Base-by-base conservation (phyloP, 1,140 invertebrate genomes). In the Hycleus phaleratus region DNA sequence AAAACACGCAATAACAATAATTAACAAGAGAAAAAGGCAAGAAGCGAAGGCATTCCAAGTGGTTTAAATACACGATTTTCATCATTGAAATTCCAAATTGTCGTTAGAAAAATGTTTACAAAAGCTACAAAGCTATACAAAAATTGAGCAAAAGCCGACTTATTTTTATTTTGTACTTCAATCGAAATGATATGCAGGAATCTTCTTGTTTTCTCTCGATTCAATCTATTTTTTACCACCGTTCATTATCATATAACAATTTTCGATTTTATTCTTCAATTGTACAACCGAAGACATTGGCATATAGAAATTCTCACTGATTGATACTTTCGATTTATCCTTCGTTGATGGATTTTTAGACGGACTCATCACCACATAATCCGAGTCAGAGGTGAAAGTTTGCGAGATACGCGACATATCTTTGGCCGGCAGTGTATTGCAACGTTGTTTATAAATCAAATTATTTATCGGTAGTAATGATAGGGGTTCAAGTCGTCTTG, bases 341-440 rank as follows among this genome's bases (percentile, higher is more conserved):
- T 59, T 59, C 8, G 42, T 59, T 3, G 18, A 1, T 18, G 59
- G 51, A 18, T 11, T 26, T 58, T 58, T 61, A 24, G 18, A 25
- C n/a, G 68, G 68, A 49, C 61, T 67, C 70, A 71, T 71, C 6
- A 69, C 60, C 26, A 70, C 64, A 48, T 71, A 71, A 25, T 71
- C 68, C 0, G 61, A 64, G 26, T 71, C 69, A 2, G 50, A 10
- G 3, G 54, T 62, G 47, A 70, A 69, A 11, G 67, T 62, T 51
- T 66, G 67, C 2, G 66, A 69, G 11, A 70, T 62, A 51, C 61
- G 66, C 2, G 59, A 58, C 9, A 67, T 44, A 64, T 69, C 64
- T 55, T 66, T 67, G 24, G 69, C 66, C 1, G 69, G 69, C 44
- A 71, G 43, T 8, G 69, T 71, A 42, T 64, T 66, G 26, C 64